Conservation (phyloP, 2,888 invertebrate genomes). For the Gastrophysa polygoni region DNA sequence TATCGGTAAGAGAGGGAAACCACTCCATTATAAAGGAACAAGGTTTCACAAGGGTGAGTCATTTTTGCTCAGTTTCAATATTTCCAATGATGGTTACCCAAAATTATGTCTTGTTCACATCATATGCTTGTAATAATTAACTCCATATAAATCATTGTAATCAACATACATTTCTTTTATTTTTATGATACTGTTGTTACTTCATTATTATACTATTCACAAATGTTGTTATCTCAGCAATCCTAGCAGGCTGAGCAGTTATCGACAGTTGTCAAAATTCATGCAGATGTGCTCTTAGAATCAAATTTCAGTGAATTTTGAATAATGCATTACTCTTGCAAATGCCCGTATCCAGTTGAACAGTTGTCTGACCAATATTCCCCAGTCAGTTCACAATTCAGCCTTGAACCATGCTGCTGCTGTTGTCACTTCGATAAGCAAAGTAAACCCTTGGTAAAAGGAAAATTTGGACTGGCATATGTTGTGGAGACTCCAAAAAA, state of each 20-base stretch:
- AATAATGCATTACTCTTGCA: slow-evolving; percentile 8
- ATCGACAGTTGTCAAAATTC: slow-evolving; percentile 7
- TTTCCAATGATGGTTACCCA: no score
- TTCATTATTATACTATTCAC: no score
- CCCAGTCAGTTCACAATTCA: slow-evolving; percentile 5
- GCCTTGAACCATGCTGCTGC: slow-evolving; percentile 2
- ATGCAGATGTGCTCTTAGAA: neutral
- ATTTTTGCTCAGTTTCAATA: no score
- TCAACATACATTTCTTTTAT: no score
- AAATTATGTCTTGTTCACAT: no score
- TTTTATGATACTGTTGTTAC: no score
- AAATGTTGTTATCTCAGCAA: neutral
- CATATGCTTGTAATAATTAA: no score
- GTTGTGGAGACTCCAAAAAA: slow-evolving; percentile 48
- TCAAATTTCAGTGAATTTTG: neutral
- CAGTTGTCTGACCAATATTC: neutral
- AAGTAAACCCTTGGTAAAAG: slow-evolving; percentile 37
- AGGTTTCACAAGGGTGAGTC: slow-evolving; percentile 79
- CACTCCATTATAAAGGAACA: slow-evolving; percentile 83
- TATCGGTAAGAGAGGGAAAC: slow-evolving; percentile 69
- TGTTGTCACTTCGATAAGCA: slow-evolving; percentile 9
- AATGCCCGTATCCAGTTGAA: neutral
- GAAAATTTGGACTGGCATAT: slow-evolving; percentile 54
- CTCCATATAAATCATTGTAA: no score
- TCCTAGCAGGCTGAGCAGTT: neutral